These are phyloP conservation scores for Hozukius guyotensis DNA, from an alignment of 2,797 vertebrate species.

Conservation along the genomic window DNA sequence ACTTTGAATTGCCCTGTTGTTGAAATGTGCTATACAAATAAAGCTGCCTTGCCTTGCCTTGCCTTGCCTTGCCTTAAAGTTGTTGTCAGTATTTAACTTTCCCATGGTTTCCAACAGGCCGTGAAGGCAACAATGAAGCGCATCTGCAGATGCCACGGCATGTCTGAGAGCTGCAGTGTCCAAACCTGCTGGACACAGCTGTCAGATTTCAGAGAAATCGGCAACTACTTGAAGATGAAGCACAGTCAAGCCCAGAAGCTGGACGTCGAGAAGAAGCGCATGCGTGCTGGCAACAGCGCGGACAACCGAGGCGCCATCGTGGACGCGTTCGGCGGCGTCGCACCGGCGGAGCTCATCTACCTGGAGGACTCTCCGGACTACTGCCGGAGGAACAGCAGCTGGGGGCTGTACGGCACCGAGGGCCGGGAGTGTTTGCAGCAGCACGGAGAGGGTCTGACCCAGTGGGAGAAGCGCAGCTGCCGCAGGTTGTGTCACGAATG, in stretches of 20 bases:
- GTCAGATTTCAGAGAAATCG: conserved; percentile 91
- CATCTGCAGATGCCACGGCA: conserved; percentile 95
- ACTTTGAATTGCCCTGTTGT: too few species aligned
- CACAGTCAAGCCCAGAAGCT: conserved; percentile 90
- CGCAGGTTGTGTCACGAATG: conserved; percentile 93
- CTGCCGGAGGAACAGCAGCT: conserved; percentile 88
- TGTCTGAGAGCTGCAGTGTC: conserved; percentile 97
- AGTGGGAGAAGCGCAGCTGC: conserved; percentile 90
- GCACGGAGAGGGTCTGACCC: conserved; percentile 82
- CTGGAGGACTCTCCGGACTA: conserved; percentile 97
- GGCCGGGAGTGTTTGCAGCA: conserved; percentile 94
- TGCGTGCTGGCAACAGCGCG: conserved; percentile 91
- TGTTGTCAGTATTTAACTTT: not conserved
- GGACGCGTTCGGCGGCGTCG: conserved; percentile 84
- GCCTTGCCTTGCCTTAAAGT: too few species aligned
- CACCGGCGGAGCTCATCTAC: conserved; percentile 89
- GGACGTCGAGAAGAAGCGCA: conserved; percentile 88
- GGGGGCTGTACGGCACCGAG: conserved; percentile 92
- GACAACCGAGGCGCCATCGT: conserved; percentile 86
- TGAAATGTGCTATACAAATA: too few species aligned
- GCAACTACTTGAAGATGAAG: conserved; percentile 91
- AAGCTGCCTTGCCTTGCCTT: too few species aligned
- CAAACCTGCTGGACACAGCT: conserved; percentile 97
- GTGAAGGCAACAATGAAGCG: conserved; percentile 91
- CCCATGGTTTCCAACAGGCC: conserved; percentile 79